Conservation (phyloP, 2,113 vertebrate genomes). For the Argyrosomus japonicus region DNA sequence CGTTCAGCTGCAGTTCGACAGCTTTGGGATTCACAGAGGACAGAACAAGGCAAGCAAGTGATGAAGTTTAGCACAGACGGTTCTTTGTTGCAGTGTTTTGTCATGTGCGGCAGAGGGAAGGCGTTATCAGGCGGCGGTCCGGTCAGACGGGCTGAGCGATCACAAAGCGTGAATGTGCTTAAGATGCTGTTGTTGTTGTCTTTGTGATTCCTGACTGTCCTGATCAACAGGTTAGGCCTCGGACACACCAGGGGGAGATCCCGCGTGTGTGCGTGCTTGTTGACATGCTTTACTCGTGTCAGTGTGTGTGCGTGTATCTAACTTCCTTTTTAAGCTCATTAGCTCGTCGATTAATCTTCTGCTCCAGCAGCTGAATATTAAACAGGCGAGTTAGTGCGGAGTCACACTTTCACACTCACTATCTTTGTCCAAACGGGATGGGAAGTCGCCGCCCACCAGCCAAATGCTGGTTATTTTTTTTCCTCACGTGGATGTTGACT, state of each 20-base stretch:
- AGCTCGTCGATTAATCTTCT: not conserved
- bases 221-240: conserved; percentile 19
- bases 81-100: too few relatives aligned
- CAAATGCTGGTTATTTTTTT: conserved; percentile 24
- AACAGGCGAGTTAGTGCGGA: not conserved
- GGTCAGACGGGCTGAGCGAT: not conserved
- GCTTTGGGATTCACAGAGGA: conserved; percentile 17
- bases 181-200: not conserved
- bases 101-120: not conserved
- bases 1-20: not conserved
- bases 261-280: fast-evolving
- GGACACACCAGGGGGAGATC: not conserved
- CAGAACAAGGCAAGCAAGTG: not conserved
- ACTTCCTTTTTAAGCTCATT: not conserved
- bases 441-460: conserved; percentile 52
- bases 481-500: not conserved
- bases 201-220: not conserved
- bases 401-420: conserved; percentile 18
- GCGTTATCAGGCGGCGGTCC: not conserved
- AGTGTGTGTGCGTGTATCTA: not conserved
- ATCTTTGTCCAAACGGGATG: conserved; percentile 31
- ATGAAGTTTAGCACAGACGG: not conserved
- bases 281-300: not conserved
- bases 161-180: not conserved
- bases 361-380: conserved; percentile 19